Evolutionary conservation across 2,888 invertebrate species (phyloP).

Genomic region (Euplexia lucipara): DNA sequence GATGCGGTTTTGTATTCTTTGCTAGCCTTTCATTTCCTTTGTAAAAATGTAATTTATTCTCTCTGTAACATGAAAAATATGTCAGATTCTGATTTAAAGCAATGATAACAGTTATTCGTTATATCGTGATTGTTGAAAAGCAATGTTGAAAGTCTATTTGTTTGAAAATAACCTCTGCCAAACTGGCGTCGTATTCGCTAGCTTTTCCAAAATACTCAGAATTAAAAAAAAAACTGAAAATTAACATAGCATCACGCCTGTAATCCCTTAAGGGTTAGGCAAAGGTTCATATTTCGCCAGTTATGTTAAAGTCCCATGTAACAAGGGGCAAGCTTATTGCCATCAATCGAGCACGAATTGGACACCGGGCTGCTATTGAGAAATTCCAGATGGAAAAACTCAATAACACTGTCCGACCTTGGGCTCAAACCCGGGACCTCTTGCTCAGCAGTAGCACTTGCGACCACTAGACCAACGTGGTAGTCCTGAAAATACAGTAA

Average conservation of each 20-base stretch:
- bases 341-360: too few species aligned
- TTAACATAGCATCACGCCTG: too few species aligned
- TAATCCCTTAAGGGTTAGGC: too few species aligned
- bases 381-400: too few species aligned
- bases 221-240: neutral
- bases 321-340: too few species aligned
- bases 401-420: too few species aligned
- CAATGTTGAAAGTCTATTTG: neutral
- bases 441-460: too few species aligned
- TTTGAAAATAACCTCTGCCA: neutral
- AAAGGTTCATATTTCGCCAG: too few species aligned
- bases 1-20: constrained; percentile 42
- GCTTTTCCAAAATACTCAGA: neutral
- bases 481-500: neutral
- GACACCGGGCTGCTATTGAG: too few species aligned
- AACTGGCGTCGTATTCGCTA: neutral
- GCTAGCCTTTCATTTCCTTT: constrained; percentile 37
- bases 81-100: constrained; percentile 17
- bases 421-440: too few species aligned
- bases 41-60: constrained; percentile 50
- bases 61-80: constrained; percentile 32
- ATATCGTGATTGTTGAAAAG: neutral
- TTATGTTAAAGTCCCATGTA: too few species aligned
- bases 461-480: too few species aligned
- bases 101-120: neutral